Conservation (phyloP, 2,113 vertebrate species). For the Thryonomys swinderianus region DNA sequence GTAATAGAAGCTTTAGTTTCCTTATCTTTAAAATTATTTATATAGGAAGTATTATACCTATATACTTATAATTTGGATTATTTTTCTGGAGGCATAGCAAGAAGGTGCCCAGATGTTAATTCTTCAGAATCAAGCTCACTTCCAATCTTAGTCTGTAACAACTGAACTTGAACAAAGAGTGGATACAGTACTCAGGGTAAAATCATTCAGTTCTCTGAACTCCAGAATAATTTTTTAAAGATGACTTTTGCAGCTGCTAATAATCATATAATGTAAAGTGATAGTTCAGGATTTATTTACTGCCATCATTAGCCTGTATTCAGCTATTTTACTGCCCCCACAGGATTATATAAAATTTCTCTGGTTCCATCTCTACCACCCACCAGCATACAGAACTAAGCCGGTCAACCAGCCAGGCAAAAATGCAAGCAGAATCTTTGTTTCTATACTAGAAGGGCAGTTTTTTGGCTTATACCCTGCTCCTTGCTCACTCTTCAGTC, state of each 20-base stretch:
- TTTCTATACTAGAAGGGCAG: background rate
- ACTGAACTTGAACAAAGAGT: background rate
- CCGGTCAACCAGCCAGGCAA: background rate
- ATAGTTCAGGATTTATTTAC: conserved; percentile 48
- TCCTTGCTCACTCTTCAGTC: background rate
- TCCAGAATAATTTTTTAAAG: conserved; percentile 40
- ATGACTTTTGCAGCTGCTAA: conserved; percentile 43
- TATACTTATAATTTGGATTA: conserved; percentile 55
- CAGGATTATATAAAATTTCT: background rate
- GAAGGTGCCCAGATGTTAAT: conserved; percentile 48
- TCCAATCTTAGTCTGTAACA: conserved; percentile 26
- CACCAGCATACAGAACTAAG: background rate
- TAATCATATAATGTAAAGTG: conserved; percentile 31
- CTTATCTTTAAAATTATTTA: conserved; percentile 46
- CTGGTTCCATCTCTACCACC: background rate
- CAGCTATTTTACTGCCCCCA: conserved; percentile 9
- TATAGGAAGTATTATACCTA: background rate
- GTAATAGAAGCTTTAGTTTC: background rate
- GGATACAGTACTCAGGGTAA: background rate
- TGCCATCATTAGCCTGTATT: conserved; percentile 9
- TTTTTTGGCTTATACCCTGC: background rate
- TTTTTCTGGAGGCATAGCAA: conserved; percentile 21
- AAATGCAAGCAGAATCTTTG: background rate
- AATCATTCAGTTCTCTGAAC: conserved; percentile 42
- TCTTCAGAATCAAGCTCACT: conserved; percentile 38